Conservation (phyloP, 2,113 vertebrate genomes). For the Oreochromis niloticus region DNA sequence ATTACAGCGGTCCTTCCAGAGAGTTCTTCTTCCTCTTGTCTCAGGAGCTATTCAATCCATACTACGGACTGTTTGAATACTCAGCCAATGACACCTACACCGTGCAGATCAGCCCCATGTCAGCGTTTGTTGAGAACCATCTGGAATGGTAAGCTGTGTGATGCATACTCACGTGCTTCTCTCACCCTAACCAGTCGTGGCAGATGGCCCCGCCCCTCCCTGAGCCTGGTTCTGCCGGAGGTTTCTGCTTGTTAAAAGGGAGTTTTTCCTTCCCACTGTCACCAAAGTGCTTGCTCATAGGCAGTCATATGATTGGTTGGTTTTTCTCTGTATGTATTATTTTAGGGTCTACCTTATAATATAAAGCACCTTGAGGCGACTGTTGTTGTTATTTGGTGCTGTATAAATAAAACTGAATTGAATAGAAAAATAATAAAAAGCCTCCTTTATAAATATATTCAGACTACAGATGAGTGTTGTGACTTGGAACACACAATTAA, state of each 20-base stretch:
- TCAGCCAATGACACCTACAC: constrained; percentile 98
- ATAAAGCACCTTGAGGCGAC: no score
- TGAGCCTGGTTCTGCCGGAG: accelerated
- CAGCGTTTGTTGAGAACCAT: constrained; percentile 97
- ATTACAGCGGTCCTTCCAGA: constrained; percentile 95
- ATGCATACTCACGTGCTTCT: neutral
- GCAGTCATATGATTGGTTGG: accelerated
- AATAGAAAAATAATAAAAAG: neutral
- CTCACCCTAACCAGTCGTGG: neutral
- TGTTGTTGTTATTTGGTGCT: no score
- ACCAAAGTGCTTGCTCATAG: neutral
- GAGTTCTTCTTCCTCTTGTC: constrained; percentile 99
- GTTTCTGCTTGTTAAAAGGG: neutral
- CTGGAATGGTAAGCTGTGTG: constrained; percentile 85
- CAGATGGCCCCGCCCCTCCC: neutral
- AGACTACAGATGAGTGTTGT: neutral
- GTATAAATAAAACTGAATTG: no score
- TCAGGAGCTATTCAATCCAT: constrained; percentile 98
- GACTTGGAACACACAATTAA: neutral
- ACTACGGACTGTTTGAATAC: constrained; percentile 97
- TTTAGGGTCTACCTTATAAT: no score
- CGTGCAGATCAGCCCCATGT: constrained; percentile 99
- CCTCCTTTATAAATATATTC: neutral
- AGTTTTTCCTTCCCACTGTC: neutral
- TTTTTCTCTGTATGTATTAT: neutral